phyloP scores from a whole-genome alignment of 2,113 vertebrate genomes.

The Saimiri boliviensis region DNA sequence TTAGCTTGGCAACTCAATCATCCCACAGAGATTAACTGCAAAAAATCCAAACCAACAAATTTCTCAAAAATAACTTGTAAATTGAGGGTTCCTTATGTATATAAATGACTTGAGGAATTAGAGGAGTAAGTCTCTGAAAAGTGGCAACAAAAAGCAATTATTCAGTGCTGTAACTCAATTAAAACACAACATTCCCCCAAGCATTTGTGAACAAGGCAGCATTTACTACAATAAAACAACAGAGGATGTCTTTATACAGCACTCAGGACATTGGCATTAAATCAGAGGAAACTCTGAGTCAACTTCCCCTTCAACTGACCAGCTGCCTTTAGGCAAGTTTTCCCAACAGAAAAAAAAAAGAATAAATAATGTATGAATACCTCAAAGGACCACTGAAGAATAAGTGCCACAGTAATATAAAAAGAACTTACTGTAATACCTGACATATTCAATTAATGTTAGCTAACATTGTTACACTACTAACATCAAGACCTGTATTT shows the following conservation, averaged over 20 bases:
- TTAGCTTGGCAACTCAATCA: conserved; percentile 13
- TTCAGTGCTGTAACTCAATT: background rate
- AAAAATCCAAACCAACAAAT: conserved; percentile 1
- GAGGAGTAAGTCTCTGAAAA: background rate
- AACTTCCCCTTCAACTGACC: background rate
- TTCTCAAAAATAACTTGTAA: conserved; percentile 36
- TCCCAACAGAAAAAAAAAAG: background rate
- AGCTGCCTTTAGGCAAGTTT: background rate
- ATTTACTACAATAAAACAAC: background rate
- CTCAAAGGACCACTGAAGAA: background rate
- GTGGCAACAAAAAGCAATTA: background rate
- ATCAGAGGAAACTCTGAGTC: background rate
- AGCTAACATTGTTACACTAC: background rate
- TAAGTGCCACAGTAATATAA: background rate
- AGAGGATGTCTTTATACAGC: background rate
- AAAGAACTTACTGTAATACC: background rate
- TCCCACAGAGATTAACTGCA: background rate
- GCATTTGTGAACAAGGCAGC: background rate
- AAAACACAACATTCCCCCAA: background rate
- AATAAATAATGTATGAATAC: background rate
- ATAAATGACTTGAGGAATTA: background rate
- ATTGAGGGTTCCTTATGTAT: background rate
- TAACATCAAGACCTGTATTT: background rate
- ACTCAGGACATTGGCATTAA: background rate
- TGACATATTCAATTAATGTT: background rate